Base-by-base conservation (phyloP, 1,140 invertebrate species). In the Marisa cornuarietis region DNA sequence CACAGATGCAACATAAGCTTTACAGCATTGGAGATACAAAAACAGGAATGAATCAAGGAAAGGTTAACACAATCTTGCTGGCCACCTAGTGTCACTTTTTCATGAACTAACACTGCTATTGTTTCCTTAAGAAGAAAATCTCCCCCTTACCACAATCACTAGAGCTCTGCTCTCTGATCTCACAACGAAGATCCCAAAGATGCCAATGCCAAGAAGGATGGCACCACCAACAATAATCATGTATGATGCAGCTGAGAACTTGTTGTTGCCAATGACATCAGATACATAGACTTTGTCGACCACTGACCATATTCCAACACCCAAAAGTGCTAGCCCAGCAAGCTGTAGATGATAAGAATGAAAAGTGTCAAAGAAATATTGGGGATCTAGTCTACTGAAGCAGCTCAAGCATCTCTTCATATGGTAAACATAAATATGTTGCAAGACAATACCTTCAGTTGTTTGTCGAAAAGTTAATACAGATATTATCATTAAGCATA, bases 251-350 rank as follows among this genome's bases (percentile, higher is more conserved):
- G 83, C 79, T 18, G 69, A 66, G 78, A 83, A 86, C 31, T 84
- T 68, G 1, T 73, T 71, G 49, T 79, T 83, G 10, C 86, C 86
- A 71, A 87, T 81, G 20, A 87, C 82, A 26, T 77, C 61, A 22
- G 85, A 83, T 18, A 87, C 71, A 75, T 83, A 87, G n/a, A 86
- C 71, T 71, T 86, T 86, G 69, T 83, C 81, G 22, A 81, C 82
- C 11, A 83, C 82, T 20, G 81, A 83, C 86, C 86, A 87, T 75
- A 86, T 81, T 26, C 84, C 85, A 65, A 87, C 76, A 24, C 74
- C 83, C 14, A 81, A 61, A 14, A 86, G 63, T 16, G 76, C 78
- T 13, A 83, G 65, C 9, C 86, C 85, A 61, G 79, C 76, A 6
- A 85, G 49, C 86, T 87, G 81, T 62, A 81, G 82, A 42, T 42